These are phyloP conservation scores for Trididemnum miniatum DNA, from an alignment of 23 tunicate species.

Conservation along the genomic window DNA sequence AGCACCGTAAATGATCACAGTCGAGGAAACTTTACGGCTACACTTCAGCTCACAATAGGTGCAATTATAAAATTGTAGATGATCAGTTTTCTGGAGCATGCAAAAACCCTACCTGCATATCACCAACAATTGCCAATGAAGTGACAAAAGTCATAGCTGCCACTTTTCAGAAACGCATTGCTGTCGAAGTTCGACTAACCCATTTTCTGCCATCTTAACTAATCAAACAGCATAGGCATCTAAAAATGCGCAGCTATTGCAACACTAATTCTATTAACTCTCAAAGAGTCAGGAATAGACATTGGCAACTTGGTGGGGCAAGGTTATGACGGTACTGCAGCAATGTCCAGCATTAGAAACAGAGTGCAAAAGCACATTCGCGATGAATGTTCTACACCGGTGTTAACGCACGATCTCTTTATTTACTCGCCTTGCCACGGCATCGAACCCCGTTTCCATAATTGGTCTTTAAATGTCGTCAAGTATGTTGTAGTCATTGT, in stretches of 20 bases:
- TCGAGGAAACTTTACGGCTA: neutral
- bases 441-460: no score
- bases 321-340: neutral
- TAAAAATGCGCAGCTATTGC: conserved; percentile 6
- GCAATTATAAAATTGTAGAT: neutral
- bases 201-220: conserved; percentile 6
- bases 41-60: neutral
- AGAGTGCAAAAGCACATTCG: neutral
- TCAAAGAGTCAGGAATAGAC: neutral
- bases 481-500: no score
- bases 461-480: no score
- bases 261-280: neutral
- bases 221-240: conserved; percentile 7
- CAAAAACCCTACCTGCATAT: no score
- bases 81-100: neutral
- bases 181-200: neutral
- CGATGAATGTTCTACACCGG: neutral
- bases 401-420: neutral
- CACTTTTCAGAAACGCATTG: neutral
- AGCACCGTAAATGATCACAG: neutral
- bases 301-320: conserved; percentile 12
- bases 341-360: neutral
- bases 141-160: neutral
- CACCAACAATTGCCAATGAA: neutral
- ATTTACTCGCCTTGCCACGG: neutral